Base-by-base conservation (phyloP, 2,888 invertebrate genomes). In the Gymnoscelis rufifasciata region DNA sequence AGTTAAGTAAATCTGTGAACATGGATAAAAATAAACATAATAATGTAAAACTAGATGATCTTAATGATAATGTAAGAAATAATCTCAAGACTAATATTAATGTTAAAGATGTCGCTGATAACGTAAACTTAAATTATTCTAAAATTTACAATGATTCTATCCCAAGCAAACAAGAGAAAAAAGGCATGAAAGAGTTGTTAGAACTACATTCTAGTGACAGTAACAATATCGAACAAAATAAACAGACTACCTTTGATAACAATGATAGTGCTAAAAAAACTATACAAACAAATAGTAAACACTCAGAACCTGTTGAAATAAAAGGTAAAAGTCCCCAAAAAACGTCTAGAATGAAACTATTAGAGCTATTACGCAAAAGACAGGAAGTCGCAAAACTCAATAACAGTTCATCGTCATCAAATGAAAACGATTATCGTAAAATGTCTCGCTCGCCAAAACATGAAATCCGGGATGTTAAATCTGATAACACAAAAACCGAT, bases 391-490 rank as follows among this genome's bases (percentile, higher is more conserved):
- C 30, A 0, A 19, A 48, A 7, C 11, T 30, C 1, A 37, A 39
- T 2, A 37, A 37, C 27, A 47, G 47, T 19, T 15, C 26, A 1
- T 43, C 48, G 23, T 44, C 48, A 11, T 35, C 35, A 2, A 35
- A 33, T 5, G 38, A 31, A 2, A 31, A 38, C 4, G 38, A 24
- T 14, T 38, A 30, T 8, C 8, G 19, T 0, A 31, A 31, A 19
- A n/a, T n/a, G 6, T 2, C n/a, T 33, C 10, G 14, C 14, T 14
- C 14, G n/a, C 19, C 6, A 3, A 33, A 15, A 33, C 14, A 10
- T 10, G 33, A 33, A 35, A 35, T 3, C 6, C 35, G 35, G 5
- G 11, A 39, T 13, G n/a, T 14, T 33, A 33, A 23, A 33, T 29
- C 28, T 19, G 28, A 38, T 19, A 26, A 40, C 13, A 13, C 12